These are phyloP conservation scores for Caenorhabditis elegans DNA, from an alignment of 1,140 invertebrate species.

Conservation along the genomic window WBcel235 BX284605.5:8890001-8890500, in stretches of 20 bases:
- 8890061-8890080: conserved; percentile 71
- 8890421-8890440: conserved; percentile 74
- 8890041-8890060: conserved; percentile 84
- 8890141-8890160: conserved; percentile 77
- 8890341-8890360: no score
- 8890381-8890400: conserved; percentile 91
- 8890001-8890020: not conserved
- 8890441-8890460: conserved; percentile 68
- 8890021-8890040: conserved; percentile 69
- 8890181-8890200: conserved; percentile 64
- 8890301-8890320: no score
- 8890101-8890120: conserved; percentile 69
- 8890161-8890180: conserved; percentile 64
- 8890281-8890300: no score
- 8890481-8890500: conserved; percentile 36
- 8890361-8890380: conserved; percentile 88
- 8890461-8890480: no score
- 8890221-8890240: no score
- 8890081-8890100: conserved; percentile 69
- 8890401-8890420: conserved; percentile 90
- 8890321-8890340: no score
- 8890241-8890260: no score
- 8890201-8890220: no score
- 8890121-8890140: conserved; percentile 73
- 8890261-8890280: no score